Evolutionary conservation across 1,140 invertebrate species (phyloP), one percentile per base, ranked within the genome.

Genomic region (Habropoda laboriosa): DNA sequence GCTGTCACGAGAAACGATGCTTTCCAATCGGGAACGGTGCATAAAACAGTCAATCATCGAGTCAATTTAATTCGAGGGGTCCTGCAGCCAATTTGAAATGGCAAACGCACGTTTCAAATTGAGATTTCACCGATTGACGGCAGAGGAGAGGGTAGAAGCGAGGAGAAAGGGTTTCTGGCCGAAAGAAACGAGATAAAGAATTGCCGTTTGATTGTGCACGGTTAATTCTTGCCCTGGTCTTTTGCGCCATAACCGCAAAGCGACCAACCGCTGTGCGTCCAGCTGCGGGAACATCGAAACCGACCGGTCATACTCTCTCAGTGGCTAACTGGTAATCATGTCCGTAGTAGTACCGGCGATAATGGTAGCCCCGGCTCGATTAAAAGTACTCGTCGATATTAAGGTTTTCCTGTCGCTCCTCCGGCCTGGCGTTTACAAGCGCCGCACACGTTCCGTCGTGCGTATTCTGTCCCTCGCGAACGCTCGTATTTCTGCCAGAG

Each of bases 231-330:
- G 60, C 66, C 35, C 30, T 55, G 42, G 55, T 30, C 67, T 78
- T 78, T 78, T 57, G 66, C 75, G 75, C 66, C 55, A n/a, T 49
- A 71, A 78, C 75, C 75, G 75, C 75, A 78, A 78, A 78, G 35
- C 66, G 89, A 90, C 89, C 88, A 85, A 90, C 87, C 87, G 88
- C 88, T 89, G 89, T 68, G 89, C 83, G 78, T 73, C 79, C 77
- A 63, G 58, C 60, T 74, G 75, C 67, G 75, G 75, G 75, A 61
- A 78, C 75, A 71, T 78, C 67, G 75, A 61, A 71, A 78, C 75
- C 67, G 35, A 78, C 73, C 32, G 55, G 64, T 70, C 51, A 8
- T 77, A 68, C 55, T 60, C 75, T 60, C 75, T 40, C 68, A 27
- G 32, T 79, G 70, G 77, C 77, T 79, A 79, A 79, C 68, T 74